phyloP scores from a whole-genome alignment of 2,113 vertebrate genomes.

The Corythornis vintsioides region DNA sequence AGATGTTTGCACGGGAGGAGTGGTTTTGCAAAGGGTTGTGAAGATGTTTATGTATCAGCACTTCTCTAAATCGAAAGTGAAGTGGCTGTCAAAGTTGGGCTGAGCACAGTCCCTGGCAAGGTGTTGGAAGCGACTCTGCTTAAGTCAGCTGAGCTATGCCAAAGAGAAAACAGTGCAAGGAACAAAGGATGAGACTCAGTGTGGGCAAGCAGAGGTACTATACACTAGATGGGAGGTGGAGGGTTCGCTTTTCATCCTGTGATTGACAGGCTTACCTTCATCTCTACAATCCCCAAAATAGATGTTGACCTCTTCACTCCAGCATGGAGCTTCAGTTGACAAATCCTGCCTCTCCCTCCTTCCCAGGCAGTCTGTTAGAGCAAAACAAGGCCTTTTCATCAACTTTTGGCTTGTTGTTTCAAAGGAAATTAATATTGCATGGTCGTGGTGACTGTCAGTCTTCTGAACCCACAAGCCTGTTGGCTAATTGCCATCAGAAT shows the following conservation, averaged over 20 bases:
- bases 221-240: neutral
- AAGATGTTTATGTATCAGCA: neutral
- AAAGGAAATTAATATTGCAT: constrained; percentile 38
- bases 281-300: constrained; percentile 36
- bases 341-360: constrained; percentile 7
- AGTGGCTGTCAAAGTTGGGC: neutral
- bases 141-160: neutral
- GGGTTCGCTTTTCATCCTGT: constrained; percentile 19
- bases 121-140: neutral
- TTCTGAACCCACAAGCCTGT: constrained; percentile 36
- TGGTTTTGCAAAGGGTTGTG: neutral
- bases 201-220: neutral
- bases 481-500: neutral
- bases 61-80: neutral
- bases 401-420: constrained; percentile 23
- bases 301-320: constrained; percentile 52
- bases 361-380: neutral
- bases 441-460: neutral
- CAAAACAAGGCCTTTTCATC: constrained; percentile 23
- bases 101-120: neutral
- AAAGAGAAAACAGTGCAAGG: neutral
- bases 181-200: neutral
- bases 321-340: constrained; percentile 27
- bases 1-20: neutral
- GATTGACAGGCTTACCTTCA: constrained; percentile 38